These are phyloP conservation scores for Orchesella flavescens DNA, from an alignment of 2,888 invertebrate species.

Conservation along the genomic window DNA sequence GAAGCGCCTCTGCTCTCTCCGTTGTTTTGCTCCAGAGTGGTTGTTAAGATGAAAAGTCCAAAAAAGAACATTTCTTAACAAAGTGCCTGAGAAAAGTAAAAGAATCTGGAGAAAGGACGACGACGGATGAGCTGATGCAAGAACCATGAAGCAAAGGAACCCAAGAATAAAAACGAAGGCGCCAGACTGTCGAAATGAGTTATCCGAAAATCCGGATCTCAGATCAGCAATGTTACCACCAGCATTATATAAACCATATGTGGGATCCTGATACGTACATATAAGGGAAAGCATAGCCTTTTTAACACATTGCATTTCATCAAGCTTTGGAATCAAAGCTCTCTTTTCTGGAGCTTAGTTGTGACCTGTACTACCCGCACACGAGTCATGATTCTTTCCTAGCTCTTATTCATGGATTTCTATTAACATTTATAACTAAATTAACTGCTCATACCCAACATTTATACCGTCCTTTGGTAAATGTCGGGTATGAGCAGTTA, in stretches of 20 bases:
- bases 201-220: conserved; percentile 71
- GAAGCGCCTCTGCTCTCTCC: conserved; percentile 32
- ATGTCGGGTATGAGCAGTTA: too few relatives aligned
- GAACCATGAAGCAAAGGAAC: conserved; percentile 60
- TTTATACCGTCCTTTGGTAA: too few relatives aligned
- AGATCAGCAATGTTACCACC: conserved; percentile 53
- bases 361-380: too few relatives aligned
- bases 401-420: too few relatives aligned
- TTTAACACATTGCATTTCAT: too few relatives aligned
- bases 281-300: too few relatives aligned
- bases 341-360: too few relatives aligned
- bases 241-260: neutral
- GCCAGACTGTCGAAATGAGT: conserved; percentile 72
- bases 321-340: too few relatives aligned
- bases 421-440: too few relatives aligned
- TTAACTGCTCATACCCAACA: too few relatives aligned
- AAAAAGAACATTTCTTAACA: neutral
- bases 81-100: conserved; percentile 17
- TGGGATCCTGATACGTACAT: too few relatives aligned
- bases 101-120: conserved; percentile 55
- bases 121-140: conserved; percentile 66
- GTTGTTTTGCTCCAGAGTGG: conserved; percentile 8
- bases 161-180: conserved; percentile 71
- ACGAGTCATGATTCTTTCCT: too few relatives aligned
- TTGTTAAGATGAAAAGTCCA: conserved; percentile 3